Conservation (phyloP, 2,113 vertebrate species). For the Martes martes region DNA sequence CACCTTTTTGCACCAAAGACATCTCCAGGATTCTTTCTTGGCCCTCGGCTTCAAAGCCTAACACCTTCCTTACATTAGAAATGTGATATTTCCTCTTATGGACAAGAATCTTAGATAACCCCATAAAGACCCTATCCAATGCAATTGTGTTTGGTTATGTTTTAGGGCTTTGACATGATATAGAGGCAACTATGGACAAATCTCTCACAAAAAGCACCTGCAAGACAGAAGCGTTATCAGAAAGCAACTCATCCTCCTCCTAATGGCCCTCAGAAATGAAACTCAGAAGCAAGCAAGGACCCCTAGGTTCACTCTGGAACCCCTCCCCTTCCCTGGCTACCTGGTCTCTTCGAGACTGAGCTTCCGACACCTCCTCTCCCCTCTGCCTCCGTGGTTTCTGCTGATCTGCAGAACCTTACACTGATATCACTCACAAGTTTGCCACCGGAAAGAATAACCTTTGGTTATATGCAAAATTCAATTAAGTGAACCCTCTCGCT, state of each 20-base stretch:
- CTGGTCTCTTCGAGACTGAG: background rate
- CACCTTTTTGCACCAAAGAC: background rate
- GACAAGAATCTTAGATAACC: background rate
- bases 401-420: background rate
- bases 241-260: background rate
- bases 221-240: accelerated
- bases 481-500: background rate
- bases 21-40: background rate
- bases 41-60: background rate
- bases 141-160: background rate
- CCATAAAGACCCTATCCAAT: background rate
- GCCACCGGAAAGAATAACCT: background rate
- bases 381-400: background rate
- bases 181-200: accelerated
- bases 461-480: background rate
- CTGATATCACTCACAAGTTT: background rate
- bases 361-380: background rate
- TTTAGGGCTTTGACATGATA: background rate
- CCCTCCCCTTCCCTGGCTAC: accelerated
- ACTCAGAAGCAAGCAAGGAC: background rate
- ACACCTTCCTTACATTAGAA: background rate
- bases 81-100: background rate
- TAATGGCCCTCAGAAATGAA: background rate
- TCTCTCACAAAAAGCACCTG: background rate
- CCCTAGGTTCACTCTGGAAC: too few species aligned